phyloP scores from a whole-genome alignment of 2,113 vertebrate genomes.

The Eubucco bourcierii region DNA sequence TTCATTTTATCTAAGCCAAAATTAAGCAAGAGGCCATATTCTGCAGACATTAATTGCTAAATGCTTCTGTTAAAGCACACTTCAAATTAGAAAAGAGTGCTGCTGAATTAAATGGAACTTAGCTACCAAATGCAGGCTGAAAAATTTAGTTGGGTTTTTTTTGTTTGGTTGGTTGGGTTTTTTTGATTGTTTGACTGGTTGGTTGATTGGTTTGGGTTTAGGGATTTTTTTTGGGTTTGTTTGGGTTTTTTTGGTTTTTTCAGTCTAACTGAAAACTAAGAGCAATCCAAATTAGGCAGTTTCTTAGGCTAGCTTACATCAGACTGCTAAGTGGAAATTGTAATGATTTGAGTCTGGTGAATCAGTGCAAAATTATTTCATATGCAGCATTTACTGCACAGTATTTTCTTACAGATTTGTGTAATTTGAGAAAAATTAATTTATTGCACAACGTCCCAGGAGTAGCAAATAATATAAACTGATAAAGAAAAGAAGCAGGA shows the following conservation, averaged over 20 bases:
- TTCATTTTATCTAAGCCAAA: not conserved
- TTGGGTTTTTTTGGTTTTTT: too few relatives aligned
- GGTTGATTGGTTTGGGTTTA: too few relatives aligned
- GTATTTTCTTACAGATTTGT: not conserved
- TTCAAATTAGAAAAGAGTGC: not conserved
- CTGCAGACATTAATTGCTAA: not conserved
- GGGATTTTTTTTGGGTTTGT: too few relatives aligned
- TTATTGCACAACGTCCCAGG: not conserved
- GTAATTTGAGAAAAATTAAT: not conserved
- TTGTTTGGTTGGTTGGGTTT: not conserved
- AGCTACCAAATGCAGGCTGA: not conserved
- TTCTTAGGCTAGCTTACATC: not conserved
- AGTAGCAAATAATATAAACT: not conserved
- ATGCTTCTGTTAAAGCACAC: not conserved
- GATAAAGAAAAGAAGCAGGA: not conserved
- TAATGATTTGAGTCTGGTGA: not conserved
- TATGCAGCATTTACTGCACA: accelerated
- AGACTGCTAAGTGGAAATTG: not conserved
- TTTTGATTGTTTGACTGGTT: not conserved
- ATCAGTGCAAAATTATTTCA: not conserved
- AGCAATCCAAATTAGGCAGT: not conserved
- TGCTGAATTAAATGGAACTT: not conserved
- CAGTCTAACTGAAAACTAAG: not conserved
- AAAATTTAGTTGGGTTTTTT: not conserved
- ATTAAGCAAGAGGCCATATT: not conserved